Evolutionary conservation across 2,113 vertebrate species (phyloP).

Genomic region (Crotophaga sulcirostris): DNA sequence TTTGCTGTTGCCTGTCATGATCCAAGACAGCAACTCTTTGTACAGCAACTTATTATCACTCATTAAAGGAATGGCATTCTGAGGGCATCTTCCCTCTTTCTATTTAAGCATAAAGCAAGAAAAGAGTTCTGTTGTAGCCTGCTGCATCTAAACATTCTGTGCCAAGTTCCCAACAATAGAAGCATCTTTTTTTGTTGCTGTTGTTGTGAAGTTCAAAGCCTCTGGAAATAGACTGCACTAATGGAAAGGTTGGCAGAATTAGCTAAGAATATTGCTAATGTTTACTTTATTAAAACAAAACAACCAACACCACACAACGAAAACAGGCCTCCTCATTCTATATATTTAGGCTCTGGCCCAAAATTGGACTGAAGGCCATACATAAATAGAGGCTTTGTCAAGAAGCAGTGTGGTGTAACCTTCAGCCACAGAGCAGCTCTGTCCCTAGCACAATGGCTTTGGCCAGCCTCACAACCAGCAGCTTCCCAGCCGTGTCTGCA

Average conservation of each 20-base stretch:
- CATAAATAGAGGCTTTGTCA: constrained; percentile 22
- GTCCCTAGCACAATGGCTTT: background rate
- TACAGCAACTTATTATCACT: background rate
- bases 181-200: background rate
- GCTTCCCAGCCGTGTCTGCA: background rate
- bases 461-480: background rate
- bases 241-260: constrained; percentile 11
- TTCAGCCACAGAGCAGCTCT: constrained; percentile 1
- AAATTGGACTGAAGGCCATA: background rate
- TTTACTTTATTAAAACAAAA: constrained; percentile 41
- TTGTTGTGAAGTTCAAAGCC: background rate
- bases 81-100: background rate
- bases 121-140: background rate
- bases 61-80: background rate
- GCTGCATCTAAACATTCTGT: background rate
- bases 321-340: constrained; percentile 15
- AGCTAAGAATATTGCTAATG: background rate
- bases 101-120: background rate
- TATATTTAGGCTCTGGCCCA: constrained; percentile 16
- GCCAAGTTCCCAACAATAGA: background rate
- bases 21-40: background rate
- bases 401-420: background rate
- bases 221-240: constrained; percentile 15
- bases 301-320: background rate
- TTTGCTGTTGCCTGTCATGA: background rate